Conservation (phyloP, 2,888 invertebrate species). For the Spialia ferax region DNA sequence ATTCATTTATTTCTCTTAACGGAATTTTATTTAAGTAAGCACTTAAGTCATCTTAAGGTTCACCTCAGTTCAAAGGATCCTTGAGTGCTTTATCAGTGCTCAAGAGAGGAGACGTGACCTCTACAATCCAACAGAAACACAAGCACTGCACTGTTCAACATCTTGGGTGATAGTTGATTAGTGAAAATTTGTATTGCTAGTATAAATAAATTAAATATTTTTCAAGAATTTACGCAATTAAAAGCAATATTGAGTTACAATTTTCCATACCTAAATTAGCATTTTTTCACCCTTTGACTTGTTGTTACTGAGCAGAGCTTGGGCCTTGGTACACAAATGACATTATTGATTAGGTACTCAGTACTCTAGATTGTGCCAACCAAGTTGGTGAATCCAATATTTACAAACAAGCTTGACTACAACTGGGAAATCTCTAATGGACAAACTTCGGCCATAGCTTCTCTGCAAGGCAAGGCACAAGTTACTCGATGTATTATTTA, state of each 20-base stretch:
- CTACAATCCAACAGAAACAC: slow-evolving; percentile 12
- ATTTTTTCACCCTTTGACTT: no score
- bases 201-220: neutral
- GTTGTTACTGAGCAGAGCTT: neutral
- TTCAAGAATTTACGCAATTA: no score
- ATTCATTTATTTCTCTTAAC: neutral
- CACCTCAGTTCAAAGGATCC: slow-evolving; percentile 5
- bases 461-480: neutral
- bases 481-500: neutral
- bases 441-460: slow-evolving; percentile 9
- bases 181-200: neutral
- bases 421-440: slow-evolving; percentile 12
- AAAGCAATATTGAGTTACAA: no score
- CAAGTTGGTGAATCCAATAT: neutral
- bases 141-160: slow-evolving; percentile 4
- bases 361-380: neutral
- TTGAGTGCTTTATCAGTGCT: neutral
- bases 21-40: neutral
- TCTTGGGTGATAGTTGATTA: neutral
- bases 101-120: slow-evolving; percentile 26
- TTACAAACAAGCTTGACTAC: neutral
- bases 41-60: neutral
- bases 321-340: neutral
- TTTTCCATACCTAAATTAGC: no score
- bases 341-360: slow-evolving; percentile 7